These are phyloP conservation scores for Beroe forskalii DNA, from an alignment of 37 sponge, comb jelly and placozoan species.

Conservation along the genomic window DNA sequence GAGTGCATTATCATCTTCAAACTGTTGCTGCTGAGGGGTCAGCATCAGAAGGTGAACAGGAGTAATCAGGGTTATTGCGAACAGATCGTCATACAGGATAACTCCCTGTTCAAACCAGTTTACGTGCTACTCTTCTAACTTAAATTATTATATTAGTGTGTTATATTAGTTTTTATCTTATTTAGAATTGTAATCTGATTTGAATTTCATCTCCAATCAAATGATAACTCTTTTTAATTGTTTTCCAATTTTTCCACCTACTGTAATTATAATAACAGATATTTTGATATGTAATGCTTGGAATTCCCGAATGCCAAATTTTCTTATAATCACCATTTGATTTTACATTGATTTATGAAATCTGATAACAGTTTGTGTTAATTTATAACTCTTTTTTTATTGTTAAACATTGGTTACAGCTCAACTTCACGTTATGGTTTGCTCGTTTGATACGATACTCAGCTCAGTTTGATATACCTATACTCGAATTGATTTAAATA, in stretches of 20 bases:
- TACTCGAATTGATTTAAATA: too few species aligned
- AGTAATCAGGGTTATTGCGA: constrained; percentile 9
- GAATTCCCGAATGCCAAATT: background rate
- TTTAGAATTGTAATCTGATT: background rate
- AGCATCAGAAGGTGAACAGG: background rate
- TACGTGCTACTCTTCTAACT: constrained; percentile 27
- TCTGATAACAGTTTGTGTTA: too few species aligned
- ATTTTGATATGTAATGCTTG: background rate
- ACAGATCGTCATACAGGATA: constrained; percentile 43
- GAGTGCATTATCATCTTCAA: constrained; percentile 54
- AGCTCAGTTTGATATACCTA: too few species aligned
- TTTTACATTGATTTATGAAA: background rate
- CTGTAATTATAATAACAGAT: background rate
- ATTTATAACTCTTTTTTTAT: too few species aligned
- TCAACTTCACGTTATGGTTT: too few species aligned
- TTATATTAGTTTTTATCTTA: background rate
- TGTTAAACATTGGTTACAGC: too few species aligned
- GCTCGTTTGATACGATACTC: too few species aligned
- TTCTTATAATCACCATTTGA: background rate
- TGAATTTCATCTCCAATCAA: background rate
- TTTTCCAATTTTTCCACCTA: background rate
- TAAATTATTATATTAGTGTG: too few species aligned
- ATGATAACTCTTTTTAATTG: background rate
- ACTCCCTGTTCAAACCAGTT: constrained; percentile 32
- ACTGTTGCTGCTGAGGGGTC: background rate